These are phyloP conservation scores for Amniataba percoides DNA, from an alignment of 2,797 vertebrate genomes.

Conservation along the genomic window DNA sequence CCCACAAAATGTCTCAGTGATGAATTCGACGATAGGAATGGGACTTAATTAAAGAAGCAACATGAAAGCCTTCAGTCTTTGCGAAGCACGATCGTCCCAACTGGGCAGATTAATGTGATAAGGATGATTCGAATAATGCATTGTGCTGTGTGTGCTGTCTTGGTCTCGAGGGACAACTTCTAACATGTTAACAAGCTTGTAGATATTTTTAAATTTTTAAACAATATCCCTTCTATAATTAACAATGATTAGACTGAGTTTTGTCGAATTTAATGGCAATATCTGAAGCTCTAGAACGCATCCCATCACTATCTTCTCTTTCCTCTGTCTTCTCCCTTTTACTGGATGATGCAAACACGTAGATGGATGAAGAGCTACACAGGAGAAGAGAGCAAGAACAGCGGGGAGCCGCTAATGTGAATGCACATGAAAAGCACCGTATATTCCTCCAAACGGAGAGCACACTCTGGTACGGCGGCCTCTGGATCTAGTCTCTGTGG, in stretches of 20 bases:
- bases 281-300: conserved; percentile 15
- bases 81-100: conserved; percentile 39
- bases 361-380: conserved; percentile 29
- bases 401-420: conserved; percentile 46
- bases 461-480: conserved; percentile 56
- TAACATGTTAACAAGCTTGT: conserved; percentile 40
- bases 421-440: conserved; percentile 56
- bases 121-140: conserved; percentile 44
- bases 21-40: conserved; percentile 52
- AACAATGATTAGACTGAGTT: conserved; percentile 6
- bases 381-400: conserved; percentile 19
- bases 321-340: conserved; percentile 9
- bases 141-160: conserved; percentile 32
- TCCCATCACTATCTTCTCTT: neutral
- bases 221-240: conserved; percentile 10
- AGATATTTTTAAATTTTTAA: conserved; percentile 32
- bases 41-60: conserved; percentile 73
- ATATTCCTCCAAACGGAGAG: conserved; percentile 58
- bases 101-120: conserved; percentile 49
- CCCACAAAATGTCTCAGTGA: conserved; percentile 59
- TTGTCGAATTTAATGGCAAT: conserved; percentile 19
- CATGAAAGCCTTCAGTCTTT: conserved; percentile 56
- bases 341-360: conserved; percentile 29
- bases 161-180: conserved; percentile 32
- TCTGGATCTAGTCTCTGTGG: conserved; percentile 48